Percentiles rank a stretch among this genome's conserved stretches.
Conservation (phyloP, 2,888 invertebrate species). For the Polylopha cassiicola region DNA sequence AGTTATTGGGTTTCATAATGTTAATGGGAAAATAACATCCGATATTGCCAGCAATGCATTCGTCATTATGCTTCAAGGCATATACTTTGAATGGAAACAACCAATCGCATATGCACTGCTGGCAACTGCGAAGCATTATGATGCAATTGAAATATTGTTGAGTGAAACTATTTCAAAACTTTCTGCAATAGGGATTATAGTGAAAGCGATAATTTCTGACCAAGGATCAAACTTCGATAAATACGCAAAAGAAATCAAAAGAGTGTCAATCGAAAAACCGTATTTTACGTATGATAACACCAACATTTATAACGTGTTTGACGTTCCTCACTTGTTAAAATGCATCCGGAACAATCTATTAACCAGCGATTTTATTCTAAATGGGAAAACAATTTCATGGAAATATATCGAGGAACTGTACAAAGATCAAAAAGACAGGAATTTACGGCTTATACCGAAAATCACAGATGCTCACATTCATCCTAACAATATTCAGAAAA, state of each 20-base stretch:
- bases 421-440: slow-evolving; percentile 20
- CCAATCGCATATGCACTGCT: slow-evolving; percentile 29
- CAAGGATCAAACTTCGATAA: slow-evolving; percentile 31
- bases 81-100: slow-evolving; percentile 29
- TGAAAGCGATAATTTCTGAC: slow-evolving; percentile 29
- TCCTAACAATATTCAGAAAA: slow-evolving; percentile 28
- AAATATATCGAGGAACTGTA: slow-evolving; percentile 24
- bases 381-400: slow-evolving; percentile 26
- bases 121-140: slow-evolving; percentile 24
- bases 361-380: slow-evolving; percentile 5
- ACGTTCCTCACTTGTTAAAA: slow-evolving; percentile 28
- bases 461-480: slow-evolving; percentile 27
- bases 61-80: slow-evolving; percentile 28
- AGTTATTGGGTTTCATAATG: slow-evolving; percentile 30
- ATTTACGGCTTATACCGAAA: slow-evolving; percentile 27
- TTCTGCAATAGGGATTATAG: slow-evolving; percentile 24
- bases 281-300: slow-evolving; percentile 21
- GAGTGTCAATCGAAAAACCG: slow-evolving; percentile 26
- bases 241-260: slow-evolving; percentile 28
- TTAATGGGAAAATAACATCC: slow-evolving; percentile 26
- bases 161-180: slow-evolving; percentile 28
- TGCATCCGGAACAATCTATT: slow-evolving; percentile 21
- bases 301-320: slow-evolving; percentile 27
- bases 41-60: slow-evolving; percentile 18
- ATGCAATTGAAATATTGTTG: slow-evolving; percentile 27